Evolutionary conservation across 2,797 vertebrate species (phyloP).

Genomic region (Phoeniculus purpureus): DNA sequence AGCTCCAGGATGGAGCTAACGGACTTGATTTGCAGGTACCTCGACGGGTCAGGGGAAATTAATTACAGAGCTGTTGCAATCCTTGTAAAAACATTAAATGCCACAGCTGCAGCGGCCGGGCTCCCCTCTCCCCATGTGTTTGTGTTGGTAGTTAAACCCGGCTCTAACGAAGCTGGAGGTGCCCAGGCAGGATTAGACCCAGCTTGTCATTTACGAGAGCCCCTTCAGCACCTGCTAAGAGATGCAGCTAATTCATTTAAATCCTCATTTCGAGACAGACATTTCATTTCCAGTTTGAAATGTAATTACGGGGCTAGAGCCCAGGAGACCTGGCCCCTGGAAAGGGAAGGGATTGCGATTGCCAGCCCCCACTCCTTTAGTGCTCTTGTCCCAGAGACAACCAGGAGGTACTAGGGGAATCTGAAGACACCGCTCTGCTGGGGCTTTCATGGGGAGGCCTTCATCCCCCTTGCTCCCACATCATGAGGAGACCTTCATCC

Average conservation of each 20-base stretch:
- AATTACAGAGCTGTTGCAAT: conserved; percentile 52
- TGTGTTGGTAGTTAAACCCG: conserved; percentile 39
- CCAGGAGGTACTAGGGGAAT: neutral
- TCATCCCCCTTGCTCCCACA: neutral
- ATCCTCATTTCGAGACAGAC: conserved; percentile 63
- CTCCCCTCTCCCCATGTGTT: neutral
- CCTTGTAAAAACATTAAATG: neutral
- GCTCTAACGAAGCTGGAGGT: conserved; percentile 60
- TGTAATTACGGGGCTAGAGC: conserved; percentile 66
- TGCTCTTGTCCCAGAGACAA: neutral
- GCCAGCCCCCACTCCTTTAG: neutral
- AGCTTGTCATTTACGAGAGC: conserved; percentile 43
- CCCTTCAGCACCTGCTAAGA: conserved; percentile 42
- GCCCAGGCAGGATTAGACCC: conserved; percentile 62
- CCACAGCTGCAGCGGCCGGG: neutral
- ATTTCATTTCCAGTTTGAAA: conserved; percentile 70
- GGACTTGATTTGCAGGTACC: conserved; percentile 6
- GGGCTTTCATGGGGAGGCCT: neutral
- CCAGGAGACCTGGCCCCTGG: conserved; percentile 35
- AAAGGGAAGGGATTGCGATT: conserved; percentile 21
- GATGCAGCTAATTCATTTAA: conserved; percentile 69
- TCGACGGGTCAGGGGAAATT: conserved; percentile 42
- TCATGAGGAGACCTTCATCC: too few species aligned
- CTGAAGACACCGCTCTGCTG: neutral
- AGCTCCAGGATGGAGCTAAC: neutral